phyloP scores from a whole-genome alignment of 2,113 vertebrate genomes.

The Archilochus colubris region DNA sequence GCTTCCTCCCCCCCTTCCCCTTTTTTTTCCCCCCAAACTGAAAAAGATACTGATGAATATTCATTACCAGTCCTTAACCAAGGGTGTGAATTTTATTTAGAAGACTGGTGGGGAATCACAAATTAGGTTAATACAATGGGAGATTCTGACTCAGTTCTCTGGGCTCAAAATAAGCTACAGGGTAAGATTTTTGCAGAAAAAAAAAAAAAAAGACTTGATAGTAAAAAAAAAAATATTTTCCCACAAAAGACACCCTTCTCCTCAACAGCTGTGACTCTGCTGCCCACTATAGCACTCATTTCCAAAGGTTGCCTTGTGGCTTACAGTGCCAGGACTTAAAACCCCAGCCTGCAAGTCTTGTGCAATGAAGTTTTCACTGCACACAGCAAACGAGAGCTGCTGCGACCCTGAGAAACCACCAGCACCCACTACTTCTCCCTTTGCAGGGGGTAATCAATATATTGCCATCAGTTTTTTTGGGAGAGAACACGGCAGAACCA shows the following conservation, averaged over 20 bases:
- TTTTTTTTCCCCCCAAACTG: neutral
- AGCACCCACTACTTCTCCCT: fast-evolving
- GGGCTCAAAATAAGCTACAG: neutral
- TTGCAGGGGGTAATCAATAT: fast-evolving
- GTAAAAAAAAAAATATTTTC: neutral
- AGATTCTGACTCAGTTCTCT: neutral
- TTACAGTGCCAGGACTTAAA: neutral
- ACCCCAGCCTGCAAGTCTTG: fast-evolving
- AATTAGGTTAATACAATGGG: neutral
- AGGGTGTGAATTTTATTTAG: neutral
- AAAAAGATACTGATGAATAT: conserved; percentile 51
- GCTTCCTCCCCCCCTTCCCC: neutral
- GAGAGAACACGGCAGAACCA: neutral
- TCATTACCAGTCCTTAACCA: neutral
- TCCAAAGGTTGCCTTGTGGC: fast-evolving
- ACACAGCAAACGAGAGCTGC: fast-evolving
- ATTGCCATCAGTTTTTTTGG: fast-evolving
- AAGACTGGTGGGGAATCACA: neutral
- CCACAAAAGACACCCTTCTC: neutral
- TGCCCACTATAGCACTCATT: neutral
- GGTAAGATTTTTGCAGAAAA: neutral
- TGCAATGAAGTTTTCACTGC: fast-evolving
- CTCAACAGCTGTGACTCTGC: neutral
- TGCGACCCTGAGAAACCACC: fast-evolving
- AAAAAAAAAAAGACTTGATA: neutral